Percentiles rank a stretch among this genome's conserved stretches.
Evolutionary conservation across 2,888 invertebrate species (phyloP).

Genomic region (Tenthredo livida): DNA sequence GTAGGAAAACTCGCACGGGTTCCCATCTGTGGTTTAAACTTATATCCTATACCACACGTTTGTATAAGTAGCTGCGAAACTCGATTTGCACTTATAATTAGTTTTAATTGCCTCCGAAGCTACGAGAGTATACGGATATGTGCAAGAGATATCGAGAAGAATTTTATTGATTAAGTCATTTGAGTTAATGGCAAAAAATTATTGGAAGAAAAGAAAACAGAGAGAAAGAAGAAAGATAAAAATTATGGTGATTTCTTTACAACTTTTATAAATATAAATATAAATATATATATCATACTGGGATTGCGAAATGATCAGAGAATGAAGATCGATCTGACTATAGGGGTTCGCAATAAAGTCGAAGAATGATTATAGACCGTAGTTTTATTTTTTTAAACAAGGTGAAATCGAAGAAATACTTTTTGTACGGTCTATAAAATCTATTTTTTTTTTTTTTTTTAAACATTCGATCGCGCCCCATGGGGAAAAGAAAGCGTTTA

Average conservation of each 20-base stretch:
- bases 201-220: no score
- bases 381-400: background rate
- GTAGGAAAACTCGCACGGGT: background rate
- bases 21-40: background rate
- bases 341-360: background rate
- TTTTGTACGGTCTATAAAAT: background rate
- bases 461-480: background rate
- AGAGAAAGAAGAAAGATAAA: background rate
- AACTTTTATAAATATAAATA: background rate
- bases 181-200: background rate
- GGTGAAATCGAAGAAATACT: background rate
- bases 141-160: background rate
- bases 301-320: background rate
- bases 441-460: background rate
- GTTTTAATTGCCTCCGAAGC: constrained; percentile 10
- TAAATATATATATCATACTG: background rate
- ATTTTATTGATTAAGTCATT: background rate
- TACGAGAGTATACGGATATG: background rate
- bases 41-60: background rate
- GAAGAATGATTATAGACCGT: background rate
- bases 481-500: background rate
- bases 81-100: constrained; percentile 34
- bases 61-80: background rate
- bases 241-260: background rate
- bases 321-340: background rate